These are phyloP conservation scores for Oeneis ivallda DNA, from an alignment of 2,888 invertebrate genomes.

Conservation along the genomic window DNA sequence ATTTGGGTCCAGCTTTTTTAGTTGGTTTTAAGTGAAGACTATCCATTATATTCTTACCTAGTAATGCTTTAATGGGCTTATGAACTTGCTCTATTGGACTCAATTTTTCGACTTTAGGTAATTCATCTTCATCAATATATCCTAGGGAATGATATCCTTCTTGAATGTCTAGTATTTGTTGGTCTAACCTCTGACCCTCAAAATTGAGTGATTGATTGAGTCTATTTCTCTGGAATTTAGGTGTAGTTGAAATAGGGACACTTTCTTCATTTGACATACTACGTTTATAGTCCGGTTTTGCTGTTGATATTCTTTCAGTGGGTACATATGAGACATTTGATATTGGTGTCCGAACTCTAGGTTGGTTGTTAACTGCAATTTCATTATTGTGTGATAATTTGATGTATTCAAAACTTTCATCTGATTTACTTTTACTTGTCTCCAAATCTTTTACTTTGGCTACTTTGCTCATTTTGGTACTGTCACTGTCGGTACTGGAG, in stretches of 20 bases:
- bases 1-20: slow-evolving; percentile 73
- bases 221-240: slow-evolving; percentile 76
- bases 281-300: slow-evolving; percentile 62
- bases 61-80: slow-evolving; percentile 68
- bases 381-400: slow-evolving; percentile 73
- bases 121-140: slow-evolving; percentile 69
- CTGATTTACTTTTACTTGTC: slow-evolving; percentile 69
- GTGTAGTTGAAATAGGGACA: slow-evolving; percentile 60
- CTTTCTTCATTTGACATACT: slow-evolving; percentile 70
- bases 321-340: slow-evolving; percentile 71
- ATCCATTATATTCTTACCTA: slow-evolving; percentile 76
- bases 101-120: slow-evolving; percentile 48
- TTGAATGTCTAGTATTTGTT: slow-evolving; percentile 77
- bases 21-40: slow-evolving; percentile 74
- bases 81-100: slow-evolving; percentile 58
- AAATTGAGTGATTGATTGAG: slow-evolving; percentile 76
- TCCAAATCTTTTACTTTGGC: slow-evolving; percentile 76
- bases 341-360: slow-evolving; percentile 75
- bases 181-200: slow-evolving; percentile 73
- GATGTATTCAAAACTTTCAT: slow-evolving; percentile 74
- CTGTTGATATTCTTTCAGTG: slow-evolving; percentile 61
- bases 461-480: slow-evolving; percentile 69
- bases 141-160: slow-evolving; percentile 75
- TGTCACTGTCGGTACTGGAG: slow-evolving; percentile 66
- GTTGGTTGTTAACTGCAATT: slow-evolving; percentile 76